These are phyloP conservation scores for Aratinga solstitialis DNA, from an alignment of 2,797 vertebrate genomes.

Conservation along the genomic window DNA sequence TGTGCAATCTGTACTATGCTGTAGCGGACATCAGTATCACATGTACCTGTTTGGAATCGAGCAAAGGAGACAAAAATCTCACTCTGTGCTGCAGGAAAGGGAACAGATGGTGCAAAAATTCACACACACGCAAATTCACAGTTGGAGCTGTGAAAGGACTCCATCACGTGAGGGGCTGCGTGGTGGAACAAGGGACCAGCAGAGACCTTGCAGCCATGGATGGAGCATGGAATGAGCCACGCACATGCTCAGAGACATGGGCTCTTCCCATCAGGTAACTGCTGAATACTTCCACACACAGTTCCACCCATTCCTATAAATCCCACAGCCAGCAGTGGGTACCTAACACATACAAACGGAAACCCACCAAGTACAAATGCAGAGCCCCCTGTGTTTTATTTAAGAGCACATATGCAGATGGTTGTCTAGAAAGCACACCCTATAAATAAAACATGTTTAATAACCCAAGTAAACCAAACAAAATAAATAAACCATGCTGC, in stretches of 20 bases:
- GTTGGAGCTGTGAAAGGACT: neutral
- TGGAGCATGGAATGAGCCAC: neutral
- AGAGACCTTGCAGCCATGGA: neutral
- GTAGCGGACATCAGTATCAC: neutral
- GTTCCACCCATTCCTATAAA: neutral
- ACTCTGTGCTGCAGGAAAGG: slow-evolving; percentile 13
- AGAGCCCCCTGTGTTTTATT: neutral
- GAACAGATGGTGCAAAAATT: slow-evolving; percentile 38
- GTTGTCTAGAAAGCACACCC: slow-evolving; percentile 34
- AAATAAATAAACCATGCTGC: slow-evolving; percentile 55
- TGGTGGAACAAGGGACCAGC: neutral
- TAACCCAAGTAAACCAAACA: slow-evolving; percentile 49
- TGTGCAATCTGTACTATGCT: neutral
- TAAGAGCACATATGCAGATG: neutral
- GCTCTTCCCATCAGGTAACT: neutral
- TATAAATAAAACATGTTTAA: slow-evolving; percentile 54
- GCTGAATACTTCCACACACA: neutral
- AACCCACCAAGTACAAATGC: neutral
- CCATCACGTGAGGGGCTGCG: neutral
- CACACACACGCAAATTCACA: slow-evolving; percentile 16
- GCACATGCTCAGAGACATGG: rapidly evolving
- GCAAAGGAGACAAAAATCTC: slow-evolving; percentile 4
- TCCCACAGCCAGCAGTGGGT: neutral
- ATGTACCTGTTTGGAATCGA: neutral
- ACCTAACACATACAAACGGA: neutral